Evolutionary conservation across 53 echinoderm and acorn worm genomes (phyloP), one percentile per base, ranked within the genome.

Genomic region (Holothuria leucospilota): DNA sequence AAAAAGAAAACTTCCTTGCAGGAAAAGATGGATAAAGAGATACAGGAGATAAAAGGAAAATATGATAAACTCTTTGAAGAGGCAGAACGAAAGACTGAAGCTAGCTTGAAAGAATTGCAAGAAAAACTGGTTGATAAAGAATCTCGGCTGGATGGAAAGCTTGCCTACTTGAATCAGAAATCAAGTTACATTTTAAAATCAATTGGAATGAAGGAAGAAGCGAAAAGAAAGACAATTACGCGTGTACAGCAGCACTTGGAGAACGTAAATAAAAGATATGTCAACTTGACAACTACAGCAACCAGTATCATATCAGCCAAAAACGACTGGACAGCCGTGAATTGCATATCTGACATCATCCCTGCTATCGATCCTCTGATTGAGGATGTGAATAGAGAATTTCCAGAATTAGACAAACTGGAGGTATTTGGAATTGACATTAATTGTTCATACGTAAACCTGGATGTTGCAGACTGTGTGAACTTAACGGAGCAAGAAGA

Each of bases 261-360:
- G 70, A 70, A 41, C 34, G 30, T 0, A 21, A 70, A 20, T 20
- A 29, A 70, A 30, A 29, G 38, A 30, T 70, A 41, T 13, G 70
- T 29, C 8, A 70, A 70, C 38, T 20, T 70, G 21, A 70, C 70
- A 34, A 38, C 29, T 5, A 70, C 70, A 16, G 70, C 39, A 30
- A 20, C 30, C 0, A 41, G 70, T 13, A 34, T 70, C 38, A 18
- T 70, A 29, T 70, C 70, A 30, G 41, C 39, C 41, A 41, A 70
- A 38, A 70, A 70, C 41, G 27, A 70, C 13, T 70, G 70, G 70
- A 70, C 70, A 10, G 41, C 41, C 38, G 70, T 41, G 27, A 38
- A 70, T 18, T 39, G 41, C 30, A 41, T 70, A 20, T 20, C 16
- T 9, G 38, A 41, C 34, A 30, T 70, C 12, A 8, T 30, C 34